These are phyloP conservation scores for Galerucella nymphaeae DNA, from an alignment of 2,888 invertebrate species.

Conservation along the genomic window DNA sequence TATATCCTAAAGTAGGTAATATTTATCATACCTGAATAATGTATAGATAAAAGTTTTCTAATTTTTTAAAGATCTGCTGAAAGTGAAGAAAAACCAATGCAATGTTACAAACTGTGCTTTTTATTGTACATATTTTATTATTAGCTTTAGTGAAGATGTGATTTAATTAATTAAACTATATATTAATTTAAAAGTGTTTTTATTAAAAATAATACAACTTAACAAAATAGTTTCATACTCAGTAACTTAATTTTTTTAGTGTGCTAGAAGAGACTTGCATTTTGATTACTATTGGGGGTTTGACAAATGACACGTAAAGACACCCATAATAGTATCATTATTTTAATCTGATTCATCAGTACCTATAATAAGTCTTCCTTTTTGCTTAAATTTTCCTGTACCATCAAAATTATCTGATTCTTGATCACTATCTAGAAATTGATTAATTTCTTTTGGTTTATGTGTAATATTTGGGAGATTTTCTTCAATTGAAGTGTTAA, in stretches of 20 bases:
- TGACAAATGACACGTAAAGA: too few species aligned
- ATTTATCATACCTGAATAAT: constrained; percentile 10
- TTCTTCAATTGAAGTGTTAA: neutral
- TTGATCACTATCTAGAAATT: constrained; percentile 11
- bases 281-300: too few species aligned
- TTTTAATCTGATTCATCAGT: neutral
- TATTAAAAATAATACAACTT: constrained; percentile 45
- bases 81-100: constrained; percentile 18
- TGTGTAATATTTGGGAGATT: neutral
- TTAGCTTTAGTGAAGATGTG: constrained; percentile 53
- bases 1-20: constrained; percentile 13
- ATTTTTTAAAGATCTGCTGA: constrained; percentile 30
- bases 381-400: neutral
- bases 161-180: constrained; percentile 54
- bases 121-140: constrained; percentile 48
- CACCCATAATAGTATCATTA: neutral
- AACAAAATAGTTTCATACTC: neutral
- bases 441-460: too few species aligned
- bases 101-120: constrained; percentile 35
- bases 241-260: too few species aligned
- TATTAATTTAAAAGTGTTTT: constrained; percentile 38
- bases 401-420: constrained; percentile 1
- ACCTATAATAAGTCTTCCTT: constrained; percentile 3
- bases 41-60: constrained; percentile 14
- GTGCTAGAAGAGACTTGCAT: too few species aligned